Evolutionary conservation across 2,113 vertebrate genomes (phyloP).

Genomic region (Nettapus auritus): DNA sequence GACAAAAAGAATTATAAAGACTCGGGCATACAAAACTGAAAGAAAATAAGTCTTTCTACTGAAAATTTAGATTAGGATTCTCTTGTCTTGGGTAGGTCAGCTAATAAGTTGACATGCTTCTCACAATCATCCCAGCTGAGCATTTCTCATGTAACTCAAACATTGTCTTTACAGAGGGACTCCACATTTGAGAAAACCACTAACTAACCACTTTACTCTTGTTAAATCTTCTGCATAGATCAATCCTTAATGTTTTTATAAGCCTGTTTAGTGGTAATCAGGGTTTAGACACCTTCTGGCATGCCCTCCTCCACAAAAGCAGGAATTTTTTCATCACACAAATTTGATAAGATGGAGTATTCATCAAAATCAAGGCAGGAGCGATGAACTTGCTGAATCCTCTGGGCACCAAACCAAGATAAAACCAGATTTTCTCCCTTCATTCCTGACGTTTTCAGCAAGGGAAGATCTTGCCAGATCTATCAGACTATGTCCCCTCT

Average conservation of each 20-base stretch:
- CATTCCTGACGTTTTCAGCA: not conserved
- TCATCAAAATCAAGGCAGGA: not conserved
- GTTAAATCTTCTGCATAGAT: not conserved
- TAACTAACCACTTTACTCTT: not conserved
- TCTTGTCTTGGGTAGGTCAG: not conserved
- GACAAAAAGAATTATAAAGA: not conserved
- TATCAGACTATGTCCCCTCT: not conserved
- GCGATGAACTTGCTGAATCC: not conserved
- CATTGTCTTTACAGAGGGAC: not conserved
- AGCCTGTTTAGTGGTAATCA: not conserved
- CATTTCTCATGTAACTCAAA: not conserved
- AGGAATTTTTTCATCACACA: not conserved
- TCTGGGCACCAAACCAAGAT: not conserved
- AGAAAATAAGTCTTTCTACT: not conserved
- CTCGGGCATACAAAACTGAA: not conserved
- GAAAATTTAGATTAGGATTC: not conserved
- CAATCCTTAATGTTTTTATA: not conserved
- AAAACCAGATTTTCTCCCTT: not conserved
- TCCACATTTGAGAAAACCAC: not conserved
- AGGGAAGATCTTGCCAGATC: not conserved
- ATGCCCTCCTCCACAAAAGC: not conserved
- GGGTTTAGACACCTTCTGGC: not conserved
- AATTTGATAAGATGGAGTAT: not conserved
- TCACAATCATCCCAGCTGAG: not conserved
- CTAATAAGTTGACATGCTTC: not conserved